Percentiles rank a stretch among this genome's conserved stretches.
Conservation (phyloP, 2,113 vertebrate species). For the Oreocharis arfaki region DNA sequence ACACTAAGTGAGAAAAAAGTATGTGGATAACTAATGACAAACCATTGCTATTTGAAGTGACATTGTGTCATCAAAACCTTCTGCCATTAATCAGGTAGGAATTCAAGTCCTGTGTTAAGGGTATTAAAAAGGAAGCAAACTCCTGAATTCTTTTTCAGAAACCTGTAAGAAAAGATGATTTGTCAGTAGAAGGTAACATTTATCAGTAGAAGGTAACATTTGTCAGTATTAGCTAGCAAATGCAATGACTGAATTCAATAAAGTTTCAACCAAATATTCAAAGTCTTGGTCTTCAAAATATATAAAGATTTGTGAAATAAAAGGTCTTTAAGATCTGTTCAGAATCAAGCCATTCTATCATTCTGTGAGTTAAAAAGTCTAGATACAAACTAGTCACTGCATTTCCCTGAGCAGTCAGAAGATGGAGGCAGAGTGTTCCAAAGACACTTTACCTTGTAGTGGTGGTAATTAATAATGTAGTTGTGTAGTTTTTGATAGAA, state of each 20-base stretch:
- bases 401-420: conserved; percentile 12
- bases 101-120: neutral
- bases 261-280: neutral
- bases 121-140: neutral
- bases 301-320: neutral
- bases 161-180: neutral
- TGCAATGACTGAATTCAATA: neutral
- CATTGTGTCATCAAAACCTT: neutral
- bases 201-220: too few relatives aligned
- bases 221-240: neutral
- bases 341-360: neutral
- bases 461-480: neutral
- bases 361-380: neutral
- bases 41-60: neutral
- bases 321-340: neutral
- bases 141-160: neutral
- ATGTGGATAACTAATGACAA: neutral
- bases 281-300: neutral
- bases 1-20: neutral
- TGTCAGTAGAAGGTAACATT: neutral
- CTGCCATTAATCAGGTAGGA: neutral
- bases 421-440: conserved; percentile 9
- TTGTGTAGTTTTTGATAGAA: neutral
- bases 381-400: neutral
- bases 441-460: neutral